Evolutionary conservation across 2,888 invertebrate genomes (phyloP).

Genomic region (Icerya purchasi): DNA sequence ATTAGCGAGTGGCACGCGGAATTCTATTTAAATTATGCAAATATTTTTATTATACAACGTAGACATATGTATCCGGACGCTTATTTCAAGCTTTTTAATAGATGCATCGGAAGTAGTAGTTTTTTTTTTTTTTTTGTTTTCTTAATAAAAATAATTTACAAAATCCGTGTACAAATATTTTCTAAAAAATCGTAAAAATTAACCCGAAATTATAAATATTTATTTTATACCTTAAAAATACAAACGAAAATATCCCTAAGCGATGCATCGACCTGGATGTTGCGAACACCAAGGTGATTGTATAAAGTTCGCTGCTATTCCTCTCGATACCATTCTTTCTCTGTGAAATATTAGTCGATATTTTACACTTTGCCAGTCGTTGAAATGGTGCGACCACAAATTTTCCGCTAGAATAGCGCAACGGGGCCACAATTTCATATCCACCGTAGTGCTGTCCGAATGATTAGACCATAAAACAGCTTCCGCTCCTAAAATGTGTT

Average conservation of each 20-base stretch:
- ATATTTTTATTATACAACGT: too few relatives aligned
- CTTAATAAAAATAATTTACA: too few relatives aligned
- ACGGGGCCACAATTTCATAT: conserved; percentile 60
- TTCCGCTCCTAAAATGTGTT: conserved; percentile 44
- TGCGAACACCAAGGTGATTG: conserved; percentile 72
- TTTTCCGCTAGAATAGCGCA: conserved; percentile 65
- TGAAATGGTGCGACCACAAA: conserved; percentile 51
- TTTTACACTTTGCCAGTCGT: conserved; percentile 45
- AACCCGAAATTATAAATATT: too few relatives aligned
- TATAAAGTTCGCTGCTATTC: conserved; percentile 48
- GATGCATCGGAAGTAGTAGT: too few relatives aligned
- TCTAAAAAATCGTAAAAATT: too few relatives aligned
- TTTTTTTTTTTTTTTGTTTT: too few relatives aligned
- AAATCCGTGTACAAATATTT: too few relatives aligned
- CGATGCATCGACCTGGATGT: not conserved
- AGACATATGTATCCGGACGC: too few relatives aligned
- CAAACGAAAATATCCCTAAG: not conserved
- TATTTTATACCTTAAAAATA: too few relatives aligned
- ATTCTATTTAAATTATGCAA: too few relatives aligned
- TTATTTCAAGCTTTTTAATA: too few relatives aligned
- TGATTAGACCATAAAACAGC: conserved; percentile 73
- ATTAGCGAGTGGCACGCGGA: too few relatives aligned
- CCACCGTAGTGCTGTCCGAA: conserved; percentile 30
- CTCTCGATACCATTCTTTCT: conserved; percentile 45
- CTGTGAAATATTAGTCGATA: conserved; percentile 45